phyloP scores from a whole-genome alignment of 1,140 invertebrate genomes.

The Heliconius congener region DNA sequence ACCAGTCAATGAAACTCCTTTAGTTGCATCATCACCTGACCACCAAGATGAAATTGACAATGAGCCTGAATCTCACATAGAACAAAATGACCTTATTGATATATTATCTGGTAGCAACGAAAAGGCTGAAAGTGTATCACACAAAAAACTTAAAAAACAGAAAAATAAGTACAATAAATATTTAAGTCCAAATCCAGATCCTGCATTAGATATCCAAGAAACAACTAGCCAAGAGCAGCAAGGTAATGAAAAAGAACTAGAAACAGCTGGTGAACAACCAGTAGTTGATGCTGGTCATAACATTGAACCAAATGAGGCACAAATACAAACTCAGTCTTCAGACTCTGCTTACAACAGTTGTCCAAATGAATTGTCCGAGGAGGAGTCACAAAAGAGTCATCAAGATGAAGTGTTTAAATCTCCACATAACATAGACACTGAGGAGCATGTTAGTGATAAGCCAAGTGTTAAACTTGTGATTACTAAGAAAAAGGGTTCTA shows the following conservation, averaged over 20 bases:
- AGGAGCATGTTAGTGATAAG: conserved; percentile 70
- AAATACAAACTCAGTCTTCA: conserved; percentile 63
- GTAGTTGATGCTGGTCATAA: conserved; percentile 37
- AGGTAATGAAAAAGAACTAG: conserved; percentile 43
- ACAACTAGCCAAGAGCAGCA: conserved; percentile 22
- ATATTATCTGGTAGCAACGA: conserved; percentile 58
- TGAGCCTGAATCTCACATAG: conserved; percentile 54
- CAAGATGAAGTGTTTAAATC: conserved; percentile 76
- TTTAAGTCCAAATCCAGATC: conserved; percentile 43
- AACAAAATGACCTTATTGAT: conserved; percentile 67
- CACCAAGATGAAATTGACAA: conserved; percentile 48
- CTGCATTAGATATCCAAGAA: conserved; percentile 34
- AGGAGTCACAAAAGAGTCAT: conserved; percentile 62
- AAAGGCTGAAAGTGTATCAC: conserved; percentile 48
- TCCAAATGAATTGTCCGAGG: conserved; percentile 71
- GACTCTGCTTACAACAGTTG: conserved; percentile 76
- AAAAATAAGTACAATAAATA: conserved; percentile 65
- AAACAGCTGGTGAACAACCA: conserved; percentile 50
- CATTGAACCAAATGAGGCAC: conserved; percentile 51
- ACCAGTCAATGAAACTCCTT: conserved; percentile 33
- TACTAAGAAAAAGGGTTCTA: conserved; percentile 91
- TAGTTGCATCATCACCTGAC: conserved; percentile 38
- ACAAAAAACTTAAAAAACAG: conserved; percentile 66
- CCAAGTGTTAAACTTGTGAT: conserved; percentile 85
- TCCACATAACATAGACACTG: conserved; percentile 64